phyloP scores from a whole-genome alignment of 2,113 vertebrate genomes.

The Setophaga kirtlandii region DNA sequence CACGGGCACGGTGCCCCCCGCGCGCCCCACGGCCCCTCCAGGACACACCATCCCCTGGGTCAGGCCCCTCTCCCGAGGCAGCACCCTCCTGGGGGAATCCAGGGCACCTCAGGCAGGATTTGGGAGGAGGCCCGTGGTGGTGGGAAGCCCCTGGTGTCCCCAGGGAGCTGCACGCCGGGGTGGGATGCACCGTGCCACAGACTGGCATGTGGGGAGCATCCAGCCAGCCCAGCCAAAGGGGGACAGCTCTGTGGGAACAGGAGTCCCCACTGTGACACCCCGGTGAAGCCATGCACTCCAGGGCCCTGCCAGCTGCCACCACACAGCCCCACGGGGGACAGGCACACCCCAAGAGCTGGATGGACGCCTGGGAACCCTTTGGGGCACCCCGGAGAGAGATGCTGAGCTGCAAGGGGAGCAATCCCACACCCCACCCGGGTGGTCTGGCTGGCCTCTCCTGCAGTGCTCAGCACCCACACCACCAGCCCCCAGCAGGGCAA shows the following conservation, averaged over 20 bases:
- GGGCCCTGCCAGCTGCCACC: background rate
- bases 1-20: background rate
- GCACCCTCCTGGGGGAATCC: background rate
- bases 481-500: background rate
- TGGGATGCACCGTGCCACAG: background rate
- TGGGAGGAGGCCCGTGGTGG: accelerated
- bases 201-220: accelerated
- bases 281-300: background rate
- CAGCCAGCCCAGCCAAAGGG: background rate
- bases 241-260: accelerated
- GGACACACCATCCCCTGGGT: accelerated
- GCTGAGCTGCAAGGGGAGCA: background rate
- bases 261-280: background rate
- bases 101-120: background rate
- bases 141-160: background rate
- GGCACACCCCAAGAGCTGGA: background rate
- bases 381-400: background rate
- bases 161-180: background rate
- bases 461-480: background rate
- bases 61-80: background rate
- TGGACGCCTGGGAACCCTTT: accelerated
- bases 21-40: background rate
- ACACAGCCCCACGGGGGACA: background rate
- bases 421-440: background rate
- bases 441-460: background rate